phyloP scores from a whole-genome alignment of 37 sponge, comb jelly and placozoan genomes.

The Mnemiopsis leidyi region DNA sequence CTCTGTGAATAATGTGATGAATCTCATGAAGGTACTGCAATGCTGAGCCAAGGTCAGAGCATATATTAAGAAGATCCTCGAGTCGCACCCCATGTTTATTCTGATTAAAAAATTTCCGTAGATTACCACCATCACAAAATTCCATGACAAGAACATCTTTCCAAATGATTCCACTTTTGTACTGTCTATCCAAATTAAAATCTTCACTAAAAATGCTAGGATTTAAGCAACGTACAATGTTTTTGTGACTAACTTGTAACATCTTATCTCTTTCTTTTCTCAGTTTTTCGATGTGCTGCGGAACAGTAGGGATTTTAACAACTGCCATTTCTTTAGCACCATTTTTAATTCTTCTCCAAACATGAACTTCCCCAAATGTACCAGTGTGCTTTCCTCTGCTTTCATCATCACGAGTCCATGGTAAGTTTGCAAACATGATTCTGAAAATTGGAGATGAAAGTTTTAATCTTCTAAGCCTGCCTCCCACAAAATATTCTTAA shows the following conservation, averaged over 20 bases:
- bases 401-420: slow-evolving; percentile 58
- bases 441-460: background rate
- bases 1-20: slow-evolving; percentile 63
- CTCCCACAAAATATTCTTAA: no score
- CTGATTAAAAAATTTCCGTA: slow-evolving; percentile 39
- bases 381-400: slow-evolving; percentile 53
- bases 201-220: slow-evolving; percentile 36
- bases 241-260: background rate
- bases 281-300: slow-evolving; percentile 61
- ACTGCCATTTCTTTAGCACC: slow-evolving; percentile 60
- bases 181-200: slow-evolving; percentile 56
- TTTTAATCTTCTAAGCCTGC: no score
- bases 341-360: slow-evolving; percentile 48
- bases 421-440: background rate
- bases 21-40: slow-evolving; percentile 38
- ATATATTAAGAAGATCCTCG: background rate
- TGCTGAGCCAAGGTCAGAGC: slow-evolving; percentile 22
- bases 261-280: slow-evolving; percentile 52
- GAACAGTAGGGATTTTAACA: slow-evolving; percentile 52
- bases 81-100: slow-evolving; percentile 49
- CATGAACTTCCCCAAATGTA: slow-evolving; percentile 61
- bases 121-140: slow-evolving; percentile 48
- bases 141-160: slow-evolving; percentile 63
- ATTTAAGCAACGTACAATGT: slow-evolving; percentile 16
- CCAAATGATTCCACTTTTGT: slow-evolving; percentile 55